These are phyloP conservation scores for Pyrgus malvae DNA, from an alignment of 2,888 invertebrate species.

Conservation along the genomic window DNA sequence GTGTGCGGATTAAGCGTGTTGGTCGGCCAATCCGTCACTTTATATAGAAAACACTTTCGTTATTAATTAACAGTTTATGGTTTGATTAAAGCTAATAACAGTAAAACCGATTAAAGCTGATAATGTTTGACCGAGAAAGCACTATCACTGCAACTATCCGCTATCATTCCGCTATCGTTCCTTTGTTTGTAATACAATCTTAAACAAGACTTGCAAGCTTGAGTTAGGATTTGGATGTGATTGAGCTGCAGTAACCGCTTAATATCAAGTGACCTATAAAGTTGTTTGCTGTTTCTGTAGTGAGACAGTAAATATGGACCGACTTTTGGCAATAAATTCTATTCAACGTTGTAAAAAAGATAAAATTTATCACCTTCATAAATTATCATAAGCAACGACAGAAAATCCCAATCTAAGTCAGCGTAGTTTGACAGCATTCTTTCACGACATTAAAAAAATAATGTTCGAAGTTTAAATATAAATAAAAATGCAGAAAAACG, in stretches of 20 bases:
- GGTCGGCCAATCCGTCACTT: not conserved
- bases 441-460: conserved; percentile 10
- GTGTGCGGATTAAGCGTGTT: not conserved
- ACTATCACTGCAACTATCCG: too few relatives aligned
- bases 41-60: not conserved
- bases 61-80: not conserved
- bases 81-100: not conserved
- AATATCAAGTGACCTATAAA: too few relatives aligned
- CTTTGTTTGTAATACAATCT: too few relatives aligned
- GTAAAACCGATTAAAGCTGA: not conserved
- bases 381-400: not conserved
- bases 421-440: conserved; percentile 12
- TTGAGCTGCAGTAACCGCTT: too few relatives aligned
- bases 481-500: conserved; percentile 24
- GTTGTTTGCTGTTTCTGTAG: too few relatives aligned
- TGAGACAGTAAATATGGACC: too few relatives aligned
- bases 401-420: conserved; percentile 2
- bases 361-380: not conserved
- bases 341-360: too few relatives aligned
- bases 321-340: too few relatives aligned
- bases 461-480: conserved; percentile 17
- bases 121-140: too few relatives aligned
- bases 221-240: too few relatives aligned
- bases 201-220: too few relatives aligned
- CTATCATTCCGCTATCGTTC: too few relatives aligned